Percentiles rank a stretch among this genome's conserved stretches.
Evolutionary conservation across 2,888 invertebrate species (phyloP).

Genomic region (Oscheius onirici): DNA sequence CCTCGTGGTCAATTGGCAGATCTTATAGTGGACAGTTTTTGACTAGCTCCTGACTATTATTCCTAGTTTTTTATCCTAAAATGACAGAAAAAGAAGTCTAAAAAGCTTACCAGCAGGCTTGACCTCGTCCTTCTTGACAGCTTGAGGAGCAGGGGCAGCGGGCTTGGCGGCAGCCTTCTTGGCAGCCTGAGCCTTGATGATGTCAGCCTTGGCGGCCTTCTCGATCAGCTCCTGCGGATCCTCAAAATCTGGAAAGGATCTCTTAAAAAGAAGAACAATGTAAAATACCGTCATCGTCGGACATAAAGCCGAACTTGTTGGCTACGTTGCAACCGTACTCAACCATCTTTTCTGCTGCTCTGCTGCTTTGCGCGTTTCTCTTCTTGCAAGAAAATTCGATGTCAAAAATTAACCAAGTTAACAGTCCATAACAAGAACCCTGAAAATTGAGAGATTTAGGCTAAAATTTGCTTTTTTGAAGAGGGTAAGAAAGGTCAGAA

Average conservation of each 20-base stretch:
- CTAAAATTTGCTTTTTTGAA: too few relatives aligned
- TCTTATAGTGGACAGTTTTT: too few relatives aligned
- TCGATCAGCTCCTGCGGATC: constrained; percentile 62
- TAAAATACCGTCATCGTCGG: constrained; percentile 62
- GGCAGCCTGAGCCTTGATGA: constrained; percentile 50
- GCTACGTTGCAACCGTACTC: constrained; percentile 64
- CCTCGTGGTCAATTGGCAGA: too few relatives aligned
- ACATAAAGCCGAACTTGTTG: constrained; percentile 65
- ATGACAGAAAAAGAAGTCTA: too few relatives aligned
- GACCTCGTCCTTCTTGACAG: constrained; percentile 11
- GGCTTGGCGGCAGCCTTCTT: constrained; percentile 31
- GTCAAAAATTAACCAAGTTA: constrained; percentile 46
- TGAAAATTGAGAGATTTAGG: constrained; percentile 13
- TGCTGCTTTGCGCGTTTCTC: not conserved
- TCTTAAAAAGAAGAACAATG: not conserved
- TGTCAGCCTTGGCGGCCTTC: constrained; percentile 57
- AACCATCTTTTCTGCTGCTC: constrained; percentile 38
- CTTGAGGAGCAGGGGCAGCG: constrained; percentile 21
- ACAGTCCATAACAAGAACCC: constrained; percentile 57
- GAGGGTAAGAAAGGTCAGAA: too few relatives aligned
- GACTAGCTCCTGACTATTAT: too few relatives aligned
- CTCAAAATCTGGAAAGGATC: constrained; percentile 52
- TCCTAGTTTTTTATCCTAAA: not conserved
- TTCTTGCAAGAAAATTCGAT: constrained; percentile 15
- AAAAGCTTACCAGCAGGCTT: too few relatives aligned